Evolutionary conservation across 2,113 vertebrate species (phyloP).

Genomic region (Murina feae): DNA sequence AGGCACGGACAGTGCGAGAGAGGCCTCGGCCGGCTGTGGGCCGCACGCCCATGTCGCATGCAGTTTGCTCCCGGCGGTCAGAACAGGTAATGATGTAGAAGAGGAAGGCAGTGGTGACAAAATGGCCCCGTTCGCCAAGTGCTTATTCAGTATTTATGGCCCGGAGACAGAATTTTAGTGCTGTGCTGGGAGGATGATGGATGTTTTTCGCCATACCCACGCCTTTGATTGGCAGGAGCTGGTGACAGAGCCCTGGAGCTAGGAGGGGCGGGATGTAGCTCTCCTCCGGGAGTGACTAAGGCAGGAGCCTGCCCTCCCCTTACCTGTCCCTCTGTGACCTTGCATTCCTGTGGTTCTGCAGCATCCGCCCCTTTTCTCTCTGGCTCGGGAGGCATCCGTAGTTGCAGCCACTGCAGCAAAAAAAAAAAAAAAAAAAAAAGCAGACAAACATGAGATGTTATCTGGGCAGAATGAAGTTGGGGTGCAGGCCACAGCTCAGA

Average conservation of each 20-base stretch:
- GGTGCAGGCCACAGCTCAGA: background rate
- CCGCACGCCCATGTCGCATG: background rate
- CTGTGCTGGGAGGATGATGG: background rate
- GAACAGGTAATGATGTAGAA: conserved; percentile 39
- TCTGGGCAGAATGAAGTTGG: fast-evolving
- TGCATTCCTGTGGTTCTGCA: background rate
- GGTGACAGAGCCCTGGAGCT: background rate
- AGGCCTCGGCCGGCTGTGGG: background rate
- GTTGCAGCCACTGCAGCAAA: background rate
- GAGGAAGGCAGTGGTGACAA: background rate
- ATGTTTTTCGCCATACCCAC: background rate
- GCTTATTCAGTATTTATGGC: background rate
- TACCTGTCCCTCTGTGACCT: background rate
- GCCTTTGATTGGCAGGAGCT: background rate
- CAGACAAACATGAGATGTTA: background rate
- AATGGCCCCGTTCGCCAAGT: background rate
- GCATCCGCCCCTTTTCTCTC: background rate
- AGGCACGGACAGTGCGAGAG: background rate
- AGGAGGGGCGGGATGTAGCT: background rate
- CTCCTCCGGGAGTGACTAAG: background rate
- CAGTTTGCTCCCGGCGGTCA: conserved; percentile 10
- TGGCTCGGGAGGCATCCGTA: background rate
- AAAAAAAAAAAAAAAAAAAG: background rate
- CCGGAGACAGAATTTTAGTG: background rate
- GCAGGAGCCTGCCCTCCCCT: background rate